Conservation (phyloP, 2,797 vertebrate species). For the Orestias chungarensis region DNA sequence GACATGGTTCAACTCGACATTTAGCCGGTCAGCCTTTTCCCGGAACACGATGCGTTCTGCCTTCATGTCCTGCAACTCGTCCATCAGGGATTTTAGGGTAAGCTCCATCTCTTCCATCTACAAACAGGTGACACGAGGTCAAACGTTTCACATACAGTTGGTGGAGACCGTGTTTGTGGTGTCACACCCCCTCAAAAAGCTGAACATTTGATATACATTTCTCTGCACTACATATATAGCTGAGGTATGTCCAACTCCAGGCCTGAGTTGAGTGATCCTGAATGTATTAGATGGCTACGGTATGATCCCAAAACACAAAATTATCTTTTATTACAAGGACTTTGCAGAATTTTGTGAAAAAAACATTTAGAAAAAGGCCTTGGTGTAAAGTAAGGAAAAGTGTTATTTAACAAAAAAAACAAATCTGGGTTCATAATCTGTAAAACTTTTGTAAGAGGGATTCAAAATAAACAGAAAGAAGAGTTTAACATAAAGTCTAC, state of each 20-base stretch:
- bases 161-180: conserved; percentile 7
- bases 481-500: neutral
- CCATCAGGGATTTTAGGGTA: conserved; percentile 85
- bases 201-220: neutral
- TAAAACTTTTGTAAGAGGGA: neutral
- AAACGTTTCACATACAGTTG: conserved; percentile 1
- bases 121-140: conserved; percentile 2
- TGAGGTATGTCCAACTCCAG: too few relatives aligned
- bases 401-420: neutral
- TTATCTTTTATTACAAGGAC: neutral
- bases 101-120: conserved; percentile 91
- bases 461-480: neutral
- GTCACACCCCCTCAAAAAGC: neutral
- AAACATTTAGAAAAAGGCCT: neutral
- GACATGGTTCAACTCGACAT: conserved; percentile 93
- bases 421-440: neutral
- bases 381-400: neutral
- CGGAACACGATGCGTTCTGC: conserved; percentile 89
- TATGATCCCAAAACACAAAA: too few relatives aligned
- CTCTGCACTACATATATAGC: neutral
- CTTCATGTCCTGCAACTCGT: conserved; percentile 93
- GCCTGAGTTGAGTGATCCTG: too few relatives aligned
- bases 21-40: conserved; percentile 91
- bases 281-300: too few relatives aligned
- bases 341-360: neutral